phyloP scores from a whole-genome alignment of 2,797 vertebrate genomes.

The Anguilla marmorata region DNA sequence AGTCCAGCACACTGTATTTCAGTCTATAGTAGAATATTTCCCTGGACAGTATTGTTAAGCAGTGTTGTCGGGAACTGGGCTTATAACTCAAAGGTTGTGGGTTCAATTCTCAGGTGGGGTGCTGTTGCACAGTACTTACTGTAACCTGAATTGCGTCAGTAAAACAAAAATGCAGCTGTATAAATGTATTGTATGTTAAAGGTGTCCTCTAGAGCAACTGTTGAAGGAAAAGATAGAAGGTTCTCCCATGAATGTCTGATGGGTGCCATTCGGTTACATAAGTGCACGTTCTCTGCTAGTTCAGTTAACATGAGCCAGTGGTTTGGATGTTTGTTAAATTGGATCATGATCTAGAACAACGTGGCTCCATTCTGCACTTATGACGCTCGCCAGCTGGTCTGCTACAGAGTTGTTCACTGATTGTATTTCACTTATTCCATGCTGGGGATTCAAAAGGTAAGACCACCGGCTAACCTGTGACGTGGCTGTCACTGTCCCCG shows the following conservation, averaged over 20 bases:
- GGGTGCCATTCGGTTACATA: not conserved
- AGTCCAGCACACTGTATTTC: not conserved
- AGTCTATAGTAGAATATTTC: not conserved
- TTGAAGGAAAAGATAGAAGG: not conserved
- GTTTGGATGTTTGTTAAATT: constrained; percentile 11
- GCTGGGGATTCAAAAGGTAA: not conserved
- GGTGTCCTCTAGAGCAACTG: not conserved
- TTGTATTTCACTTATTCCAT: not conserved
- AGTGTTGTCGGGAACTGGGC: not conserved
- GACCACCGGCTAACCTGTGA: not conserved
- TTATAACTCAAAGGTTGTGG: not conserved
- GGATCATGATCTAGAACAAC: not conserved
- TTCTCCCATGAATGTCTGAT: not conserved
- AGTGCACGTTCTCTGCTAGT: not conserved
- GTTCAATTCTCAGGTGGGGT: not conserved
- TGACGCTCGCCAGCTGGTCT: not conserved
- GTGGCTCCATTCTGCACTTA: not conserved
- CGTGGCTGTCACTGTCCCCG: not conserved
- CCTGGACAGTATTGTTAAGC: not conserved
- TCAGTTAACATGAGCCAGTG: not conserved
- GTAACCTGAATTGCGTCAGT: not conserved
- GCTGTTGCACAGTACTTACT: not conserved
- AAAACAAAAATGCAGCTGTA: not conserved
- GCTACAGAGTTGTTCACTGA: not conserved
- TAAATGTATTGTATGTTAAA: not conserved